A percentile compares a stretch with the other conserved stretches of the same genome.
Evolutionary conservation across 2,113 vertebrate genomes (phyloP).

Genomic region (Ovibos moschatus): DNA sequence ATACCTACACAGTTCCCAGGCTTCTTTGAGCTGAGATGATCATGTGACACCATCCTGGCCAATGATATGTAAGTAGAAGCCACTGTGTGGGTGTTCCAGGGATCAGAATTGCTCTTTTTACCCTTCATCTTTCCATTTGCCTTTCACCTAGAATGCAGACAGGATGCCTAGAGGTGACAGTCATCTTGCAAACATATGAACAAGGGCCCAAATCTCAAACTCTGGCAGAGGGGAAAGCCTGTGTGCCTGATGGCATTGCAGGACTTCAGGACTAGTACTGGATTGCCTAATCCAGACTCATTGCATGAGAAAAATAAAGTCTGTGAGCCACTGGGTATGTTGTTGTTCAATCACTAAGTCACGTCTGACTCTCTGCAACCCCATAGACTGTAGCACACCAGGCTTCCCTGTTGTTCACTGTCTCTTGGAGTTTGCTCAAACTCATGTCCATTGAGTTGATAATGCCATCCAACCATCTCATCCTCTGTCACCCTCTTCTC

Average conservation of each 20-base stretch:
- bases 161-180: background rate
- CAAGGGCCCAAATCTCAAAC: background rate
- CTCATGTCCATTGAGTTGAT: background rate
- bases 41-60: background rate
- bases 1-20: background rate
- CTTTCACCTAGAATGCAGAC: background rate
- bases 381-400: background rate
- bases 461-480: background rate
- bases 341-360: background rate
- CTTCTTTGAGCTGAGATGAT: background rate
- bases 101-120: background rate
- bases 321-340: background rate
- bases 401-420: background rate
- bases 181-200: background rate
- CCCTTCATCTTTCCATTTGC: background rate
- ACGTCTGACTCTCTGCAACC: background rate
- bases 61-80: background rate
- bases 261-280: background rate
- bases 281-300: background rate
- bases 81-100: background rate
- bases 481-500: background rate
- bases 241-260: background rate
- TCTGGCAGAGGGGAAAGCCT: background rate
- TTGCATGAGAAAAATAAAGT: constrained; percentile 25
- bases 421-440: background rate